phyloP scores from a whole-genome alignment of 1,140 invertebrate species.

The Idris sp. region DNA sequence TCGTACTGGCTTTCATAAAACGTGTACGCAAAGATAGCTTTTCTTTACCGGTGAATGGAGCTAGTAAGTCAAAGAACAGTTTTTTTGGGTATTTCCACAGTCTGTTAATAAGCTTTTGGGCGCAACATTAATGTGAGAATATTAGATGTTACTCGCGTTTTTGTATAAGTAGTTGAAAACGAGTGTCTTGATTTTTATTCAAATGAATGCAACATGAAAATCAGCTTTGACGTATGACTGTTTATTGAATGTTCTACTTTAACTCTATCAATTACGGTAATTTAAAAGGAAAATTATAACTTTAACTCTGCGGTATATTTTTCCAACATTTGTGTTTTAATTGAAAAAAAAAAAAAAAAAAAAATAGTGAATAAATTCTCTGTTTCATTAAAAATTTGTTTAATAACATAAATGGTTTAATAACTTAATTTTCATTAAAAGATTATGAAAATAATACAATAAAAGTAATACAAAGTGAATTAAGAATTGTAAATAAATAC shows the following conservation, averaged over 20 bases:
- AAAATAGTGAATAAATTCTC: too few species aligned
- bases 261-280: conserved; percentile 11
- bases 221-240: conserved; percentile 30
- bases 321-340: background rate
- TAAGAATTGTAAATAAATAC: too few species aligned
- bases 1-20: conserved; percentile 32
- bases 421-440: too few species aligned
- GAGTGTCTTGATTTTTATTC: conserved; percentile 42
- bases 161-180: conserved; percentile 25
- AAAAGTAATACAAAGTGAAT: too few species aligned
- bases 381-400: too few species aligned
- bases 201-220: conserved; percentile 5
- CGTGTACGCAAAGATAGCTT: conserved; percentile 37
- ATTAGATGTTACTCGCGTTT: conserved; percentile 41
- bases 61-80: conserved; percentile 50
- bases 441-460: too few species aligned
- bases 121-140: conserved; percentile 25
- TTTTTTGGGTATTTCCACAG: conserved; percentile 51
- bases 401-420: too few species aligned
- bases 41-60: conserved; percentile 37
- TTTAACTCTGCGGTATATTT: too few species aligned
- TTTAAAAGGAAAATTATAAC: conserved; percentile 1
- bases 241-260: conserved; percentile 38
- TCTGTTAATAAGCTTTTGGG: conserved; percentile 44
- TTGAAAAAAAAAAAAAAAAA: too few species aligned